Evolutionary conservation across 2,888 invertebrate species (phyloP), one percentile per base, ranked within the genome.

Genomic region (Drosophila tripunctata): DNA sequence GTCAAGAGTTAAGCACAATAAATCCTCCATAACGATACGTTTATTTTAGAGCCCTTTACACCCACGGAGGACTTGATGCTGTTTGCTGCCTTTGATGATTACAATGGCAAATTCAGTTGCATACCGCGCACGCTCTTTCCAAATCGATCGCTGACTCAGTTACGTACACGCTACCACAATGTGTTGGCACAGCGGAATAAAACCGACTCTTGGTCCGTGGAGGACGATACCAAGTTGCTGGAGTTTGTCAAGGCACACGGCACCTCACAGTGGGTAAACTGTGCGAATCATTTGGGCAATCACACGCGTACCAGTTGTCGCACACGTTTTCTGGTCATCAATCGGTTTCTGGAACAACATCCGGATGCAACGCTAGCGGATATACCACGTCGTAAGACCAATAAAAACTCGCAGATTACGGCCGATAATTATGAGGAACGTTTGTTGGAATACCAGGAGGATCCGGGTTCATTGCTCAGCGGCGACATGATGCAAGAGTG

Each of bases 11-110:
- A n/a, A n/a, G n/a, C 0, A 5, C 7, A 1, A 4, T 0, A n/a
- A 4, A 10, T 4, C 1, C 31, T 3, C 0, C 22, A 8, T 1
- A 1, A 14, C 0, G 22, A 8, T 1, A 1, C 14, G 17, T 30
- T 7, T 12, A 3, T 33, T 27, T 8, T 1, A 91, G 91, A 54
- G 4, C 75, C 78, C 67, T 96, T 96, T 84, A 92, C 94, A 0
- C 89, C 92, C 1, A 94, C 93, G 57, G 96, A 96, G 90, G 95
- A 96, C 88, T 89, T 93, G 7, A 92, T 94, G 1, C 90, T 96
- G 17, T 85, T 94, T n/a, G 92, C 94, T 6, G 93, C 94, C 60
- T 91, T 93, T 0, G 90, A 93, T 38, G 93, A 93, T 71, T 94
- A 93, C 89, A 95, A 95, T 0, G 87, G 88, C 0, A 92, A 94